A percentile compares a stretch with the other conserved stretches of the same genome.
These are phyloP conservation scores for Diarsia dahlii DNA, from an alignment of 2,888 invertebrate genomes.

Conservation along the genomic window DNA sequence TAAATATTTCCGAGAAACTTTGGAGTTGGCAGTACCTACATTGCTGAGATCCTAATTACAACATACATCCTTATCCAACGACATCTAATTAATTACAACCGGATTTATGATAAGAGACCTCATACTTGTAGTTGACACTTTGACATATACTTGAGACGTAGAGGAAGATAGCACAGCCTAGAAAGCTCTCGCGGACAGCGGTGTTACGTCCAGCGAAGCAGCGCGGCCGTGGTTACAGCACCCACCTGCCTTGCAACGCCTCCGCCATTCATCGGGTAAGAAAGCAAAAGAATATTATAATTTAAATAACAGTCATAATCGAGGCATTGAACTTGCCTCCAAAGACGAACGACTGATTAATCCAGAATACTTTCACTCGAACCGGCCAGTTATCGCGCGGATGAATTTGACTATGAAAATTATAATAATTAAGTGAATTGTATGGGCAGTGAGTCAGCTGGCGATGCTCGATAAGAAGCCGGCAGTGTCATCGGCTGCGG, in stretches of 20 bases:
- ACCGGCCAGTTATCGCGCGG: slow-evolving; percentile 78
- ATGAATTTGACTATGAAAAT: slow-evolving; percentile 85
- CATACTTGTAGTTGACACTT: slow-evolving; percentile 69
- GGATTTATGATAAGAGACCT: slow-evolving; percentile 69
- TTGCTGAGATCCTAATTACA: slow-evolving; percentile 65
- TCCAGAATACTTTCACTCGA: slow-evolving; percentile 89
- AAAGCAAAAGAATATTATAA: slow-evolving; percentile 84
- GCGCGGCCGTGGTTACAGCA: slow-evolving; percentile 76
- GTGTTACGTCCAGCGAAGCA: slow-evolving; percentile 67
- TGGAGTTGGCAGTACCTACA: slow-evolving; percentile 57
- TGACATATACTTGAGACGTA: slow-evolving; percentile 65
- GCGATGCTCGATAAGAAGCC: slow-evolving; percentile 82
- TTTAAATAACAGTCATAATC: slow-evolving; percentile 87
- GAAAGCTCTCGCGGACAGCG: slow-evolving; percentile 61
- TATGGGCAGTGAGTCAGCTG: slow-evolving; percentile 86
- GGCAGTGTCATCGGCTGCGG: slow-evolving; percentile 81
- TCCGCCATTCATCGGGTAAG: slow-evolving; percentile 78
- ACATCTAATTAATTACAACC: slow-evolving; percentile 76
- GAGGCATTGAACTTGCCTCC: slow-evolving; percentile 89
- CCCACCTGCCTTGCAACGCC: slow-evolving; percentile 71
- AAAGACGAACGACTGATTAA: slow-evolving; percentile 83
- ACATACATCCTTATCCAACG: slow-evolving; percentile 64
- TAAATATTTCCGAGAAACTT: slow-evolving; percentile 66
- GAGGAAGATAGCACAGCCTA: slow-evolving; percentile 62
- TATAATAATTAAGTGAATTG: slow-evolving; percentile 88